phyloP scores from a whole-genome alignment of 1,140 invertebrate genomes.

The Bombus confusus region DNA sequence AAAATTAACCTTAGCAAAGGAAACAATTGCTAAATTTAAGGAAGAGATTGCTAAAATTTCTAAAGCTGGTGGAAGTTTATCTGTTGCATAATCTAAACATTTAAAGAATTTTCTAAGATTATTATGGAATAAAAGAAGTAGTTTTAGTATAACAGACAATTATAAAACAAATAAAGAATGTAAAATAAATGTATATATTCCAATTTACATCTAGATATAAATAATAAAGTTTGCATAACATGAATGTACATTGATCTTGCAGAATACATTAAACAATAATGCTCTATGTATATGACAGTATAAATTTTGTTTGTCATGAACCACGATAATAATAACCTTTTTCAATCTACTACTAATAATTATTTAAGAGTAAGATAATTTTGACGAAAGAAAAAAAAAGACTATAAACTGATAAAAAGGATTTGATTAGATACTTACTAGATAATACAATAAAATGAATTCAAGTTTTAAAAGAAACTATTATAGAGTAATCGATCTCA shows the following conservation, averaged over 20 bases:
- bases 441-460: background rate
- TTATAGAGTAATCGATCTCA: background rate
- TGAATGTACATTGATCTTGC: too few species aligned
- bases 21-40: slow-evolving; percentile 95
- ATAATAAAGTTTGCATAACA: too few species aligned
- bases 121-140: background rate
- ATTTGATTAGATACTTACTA: background rate
- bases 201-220: too few species aligned
- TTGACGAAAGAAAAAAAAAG: background rate
- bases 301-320: too few species aligned
- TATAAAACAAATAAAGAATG: slow-evolving; percentile 7
- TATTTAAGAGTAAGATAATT: background rate
- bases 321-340: too few species aligned
- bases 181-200: too few species aligned
- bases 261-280: too few species aligned
- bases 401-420: background rate
- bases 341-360: background rate
- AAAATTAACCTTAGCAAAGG: slow-evolving; percentile 93
- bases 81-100: slow-evolving; percentile 58
- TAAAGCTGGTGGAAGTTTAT: slow-evolving; percentile 73
- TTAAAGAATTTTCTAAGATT: background rate
- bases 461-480: background rate
- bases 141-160: background rate
- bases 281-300: too few species aligned
- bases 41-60: slow-evolving; percentile 90